phyloP scores from a whole-genome alignment of 1,140 invertebrate species.

The Dendrolimus kikuchii region DNA sequence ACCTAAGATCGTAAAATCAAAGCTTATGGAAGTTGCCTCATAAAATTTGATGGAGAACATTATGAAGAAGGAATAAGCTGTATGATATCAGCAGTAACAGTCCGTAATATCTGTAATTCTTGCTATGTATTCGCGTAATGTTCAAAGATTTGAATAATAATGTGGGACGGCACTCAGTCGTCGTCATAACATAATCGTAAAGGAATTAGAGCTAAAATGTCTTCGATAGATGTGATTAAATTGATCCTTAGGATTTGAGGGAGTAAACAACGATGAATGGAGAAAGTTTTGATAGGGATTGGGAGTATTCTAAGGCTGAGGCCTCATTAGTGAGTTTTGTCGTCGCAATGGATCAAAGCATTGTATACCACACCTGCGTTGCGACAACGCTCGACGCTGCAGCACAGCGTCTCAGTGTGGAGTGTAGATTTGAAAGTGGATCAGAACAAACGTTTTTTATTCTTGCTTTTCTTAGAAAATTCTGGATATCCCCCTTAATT shows the following conservation, averaged over 20 bases:
- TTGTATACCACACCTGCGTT: no score
- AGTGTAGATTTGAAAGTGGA: no score
- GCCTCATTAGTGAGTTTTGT: no score
- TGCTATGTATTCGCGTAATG: conserved; percentile 6
- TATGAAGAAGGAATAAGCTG: conserved; percentile 31
- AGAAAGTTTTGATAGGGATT: conserved; percentile 11
- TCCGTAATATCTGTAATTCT: conserved; percentile 19
- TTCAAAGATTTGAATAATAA: conserved; percentile 12
- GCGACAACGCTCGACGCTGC: no score
- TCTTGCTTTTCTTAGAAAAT: no score
- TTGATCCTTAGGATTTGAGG: conserved; percentile 1
- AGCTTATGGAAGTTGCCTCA: conserved; percentile 36
- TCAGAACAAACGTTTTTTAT: no score
- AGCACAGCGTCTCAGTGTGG: no score
- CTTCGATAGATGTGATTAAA: no score
- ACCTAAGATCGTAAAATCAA: conserved; percentile 22
- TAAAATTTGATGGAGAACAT: conserved; percentile 46
- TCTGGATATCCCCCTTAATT: no score
- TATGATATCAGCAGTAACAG: conserved; percentile 26
- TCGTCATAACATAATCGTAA: conserved; percentile 6
- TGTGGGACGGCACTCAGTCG: conserved; percentile 3
- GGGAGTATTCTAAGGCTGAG: background rate
- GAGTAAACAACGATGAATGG: conserved; percentile 11
- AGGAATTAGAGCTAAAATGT: background rate
- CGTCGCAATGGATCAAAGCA: no score